Conservation (phyloP, 2,113 vertebrate genomes). For the Semnornis frantzii region DNA sequence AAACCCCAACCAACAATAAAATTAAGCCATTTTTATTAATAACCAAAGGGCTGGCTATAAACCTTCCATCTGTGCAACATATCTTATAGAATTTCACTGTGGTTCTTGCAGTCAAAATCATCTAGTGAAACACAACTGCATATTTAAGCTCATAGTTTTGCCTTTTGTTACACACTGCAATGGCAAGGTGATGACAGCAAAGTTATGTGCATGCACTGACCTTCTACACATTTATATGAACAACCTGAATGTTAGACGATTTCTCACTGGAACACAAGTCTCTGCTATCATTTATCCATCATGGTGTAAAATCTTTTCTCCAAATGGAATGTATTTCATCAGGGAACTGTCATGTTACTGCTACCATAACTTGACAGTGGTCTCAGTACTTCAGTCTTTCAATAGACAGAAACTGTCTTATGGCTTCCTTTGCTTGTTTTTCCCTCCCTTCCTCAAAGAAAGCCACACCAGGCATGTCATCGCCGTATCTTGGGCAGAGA, state of each 20-base stretch:
- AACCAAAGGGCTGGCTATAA: background rate
- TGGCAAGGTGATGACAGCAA: background rate
- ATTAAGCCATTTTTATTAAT: background rate
- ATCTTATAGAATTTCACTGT: background rate
- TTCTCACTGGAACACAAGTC: fast-evolving
- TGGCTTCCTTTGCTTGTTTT: background rate
- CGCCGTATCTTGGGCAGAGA: background rate
- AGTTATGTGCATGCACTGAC: background rate
- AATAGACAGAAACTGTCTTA: background rate
- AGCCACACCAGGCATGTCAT: background rate
- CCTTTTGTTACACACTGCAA: background rate
- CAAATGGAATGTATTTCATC: background rate
- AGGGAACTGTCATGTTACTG: background rate
- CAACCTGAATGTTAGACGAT: background rate
- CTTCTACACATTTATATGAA: background rate
- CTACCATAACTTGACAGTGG: background rate
- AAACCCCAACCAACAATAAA: too few relatives aligned
- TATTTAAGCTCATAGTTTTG: background rate
- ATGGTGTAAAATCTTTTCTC: background rate
- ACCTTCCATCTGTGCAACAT: background rate
- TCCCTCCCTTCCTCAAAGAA: background rate
- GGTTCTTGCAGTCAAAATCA: background rate
- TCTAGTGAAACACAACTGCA: background rate
- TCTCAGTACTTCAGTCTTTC: background rate
- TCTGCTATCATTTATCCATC: background rate